These are phyloP conservation scores for Pipistrellus pipistrellus DNA, from an alignment of 2,797 vertebrate genomes.

Conservation along the genomic window DNA sequence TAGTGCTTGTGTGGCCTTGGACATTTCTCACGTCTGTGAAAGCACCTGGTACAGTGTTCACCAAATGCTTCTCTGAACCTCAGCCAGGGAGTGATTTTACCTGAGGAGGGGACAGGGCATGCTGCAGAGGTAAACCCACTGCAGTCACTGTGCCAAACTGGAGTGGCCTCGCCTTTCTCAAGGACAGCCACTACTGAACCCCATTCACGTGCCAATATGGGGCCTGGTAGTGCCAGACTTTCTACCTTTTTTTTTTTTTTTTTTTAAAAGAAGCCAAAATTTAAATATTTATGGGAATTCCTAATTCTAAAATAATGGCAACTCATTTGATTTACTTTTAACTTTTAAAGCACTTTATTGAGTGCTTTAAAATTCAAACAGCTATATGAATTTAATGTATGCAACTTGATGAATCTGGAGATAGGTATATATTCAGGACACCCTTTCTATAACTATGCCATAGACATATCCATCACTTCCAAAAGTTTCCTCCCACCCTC, in stretches of 20 bases:
- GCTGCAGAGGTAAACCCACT: background rate
- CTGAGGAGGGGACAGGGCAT: rapidly evolving
- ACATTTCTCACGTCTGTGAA: background rate
- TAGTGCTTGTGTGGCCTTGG: background rate
- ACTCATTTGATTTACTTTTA: constrained; percentile 26
- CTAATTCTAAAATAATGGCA: constrained; percentile 14
- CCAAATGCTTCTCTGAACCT: background rate
- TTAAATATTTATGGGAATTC: constrained; percentile 20
- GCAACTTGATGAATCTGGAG: background rate
- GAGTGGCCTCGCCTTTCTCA: background rate
- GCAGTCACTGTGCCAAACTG: background rate
- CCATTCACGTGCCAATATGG: rapidly evolving
- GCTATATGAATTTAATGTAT: background rate
- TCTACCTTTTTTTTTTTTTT: background rate
- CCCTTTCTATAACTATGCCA: background rate
- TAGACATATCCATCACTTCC: background rate
- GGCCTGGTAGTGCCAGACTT: background rate
- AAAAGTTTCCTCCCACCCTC: background rate
- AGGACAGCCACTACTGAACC: background rate
- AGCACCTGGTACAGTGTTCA: background rate
- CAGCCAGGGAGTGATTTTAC: background rate
- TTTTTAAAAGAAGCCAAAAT: constrained; percentile 9
- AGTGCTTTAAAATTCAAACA: background rate
- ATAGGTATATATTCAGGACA: background rate
- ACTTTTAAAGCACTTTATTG: constrained; percentile 6